Evolutionary conservation across 2,888 invertebrate genomes (phyloP).

Genomic region (Pediacus dermestoides): DNA sequence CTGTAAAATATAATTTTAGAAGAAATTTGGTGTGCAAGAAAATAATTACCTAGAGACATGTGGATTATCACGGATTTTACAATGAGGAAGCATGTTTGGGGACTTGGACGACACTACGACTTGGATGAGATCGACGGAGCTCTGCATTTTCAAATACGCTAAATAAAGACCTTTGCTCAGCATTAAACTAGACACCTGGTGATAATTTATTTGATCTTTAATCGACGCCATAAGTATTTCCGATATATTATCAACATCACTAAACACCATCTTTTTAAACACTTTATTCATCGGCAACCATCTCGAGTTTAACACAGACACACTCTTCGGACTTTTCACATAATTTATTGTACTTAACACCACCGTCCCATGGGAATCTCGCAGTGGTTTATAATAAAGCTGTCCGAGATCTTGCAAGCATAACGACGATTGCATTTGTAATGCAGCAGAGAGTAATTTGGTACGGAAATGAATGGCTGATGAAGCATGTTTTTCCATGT

Average conservation of each 20-base stretch:
- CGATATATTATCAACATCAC: slow-evolving; percentile 71
- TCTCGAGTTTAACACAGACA: slow-evolving; percentile 85
- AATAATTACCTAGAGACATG: slow-evolving; percentile 86
- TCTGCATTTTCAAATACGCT: slow-evolving; percentile 94
- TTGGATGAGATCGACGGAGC: slow-evolving; percentile 90
- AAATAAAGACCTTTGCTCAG: slow-evolving; percentile 87
- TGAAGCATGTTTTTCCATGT: slow-evolving; percentile 91
- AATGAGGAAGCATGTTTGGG: slow-evolving; percentile 93
- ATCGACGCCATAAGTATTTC: slow-evolving; percentile 85
- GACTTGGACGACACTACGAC: slow-evolving; percentile 89
- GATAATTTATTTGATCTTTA: slow-evolving; percentile 71
- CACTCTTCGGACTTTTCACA: slow-evolving; percentile 75
- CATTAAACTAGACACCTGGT: slow-evolving; percentile 78
- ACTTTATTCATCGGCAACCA: slow-evolving; percentile 85
- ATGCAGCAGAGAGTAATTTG: slow-evolving; percentile 87
- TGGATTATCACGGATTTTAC: slow-evolving; percentile 89
- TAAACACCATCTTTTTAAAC: slow-evolving; percentile 68
- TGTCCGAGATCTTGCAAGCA: slow-evolving; percentile 93
- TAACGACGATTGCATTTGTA: slow-evolving; percentile 87
- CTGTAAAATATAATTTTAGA: slow-evolving; percentile 52
- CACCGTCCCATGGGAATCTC: slow-evolving; percentile 85
- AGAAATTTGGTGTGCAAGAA: slow-evolving; percentile 2
- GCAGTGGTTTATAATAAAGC: slow-evolving; percentile 85
- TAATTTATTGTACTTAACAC: slow-evolving; percentile 85
- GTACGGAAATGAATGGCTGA: slow-evolving; percentile 89